Percentiles rank a stretch among this genome's conserved stretches.
phyloP scores from a whole-genome alignment of 2,113 vertebrate species.

The Callocephalon fimbriatum region DNA sequence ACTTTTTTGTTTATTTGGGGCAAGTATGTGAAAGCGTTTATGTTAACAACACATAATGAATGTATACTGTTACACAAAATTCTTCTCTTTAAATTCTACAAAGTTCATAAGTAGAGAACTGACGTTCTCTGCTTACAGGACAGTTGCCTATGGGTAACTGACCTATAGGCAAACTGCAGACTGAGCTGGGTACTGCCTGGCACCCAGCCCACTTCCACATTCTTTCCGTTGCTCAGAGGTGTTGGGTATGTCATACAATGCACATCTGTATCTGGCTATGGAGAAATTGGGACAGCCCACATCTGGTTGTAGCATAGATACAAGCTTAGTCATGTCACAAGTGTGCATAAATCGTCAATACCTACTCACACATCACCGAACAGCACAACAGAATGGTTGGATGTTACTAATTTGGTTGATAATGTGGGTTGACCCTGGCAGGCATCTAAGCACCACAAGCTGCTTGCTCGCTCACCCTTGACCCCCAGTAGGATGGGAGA shows the following conservation, averaged over 20 bases:
- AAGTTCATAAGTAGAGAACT: background rate
- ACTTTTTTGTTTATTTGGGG: background rate
- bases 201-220: background rate
- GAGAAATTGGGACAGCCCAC: background rate
- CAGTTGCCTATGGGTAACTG: background rate
- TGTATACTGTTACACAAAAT: background rate
- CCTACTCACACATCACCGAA: rapidly evolving
- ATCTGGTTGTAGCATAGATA: background rate
- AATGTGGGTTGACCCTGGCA: background rate
- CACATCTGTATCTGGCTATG: background rate
- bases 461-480: background rate
- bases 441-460: background rate
- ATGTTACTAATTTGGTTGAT: background rate
- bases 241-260: background rate
- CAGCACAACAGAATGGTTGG: background rate
- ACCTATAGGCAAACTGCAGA: background rate
- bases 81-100: background rate
- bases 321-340: background rate
- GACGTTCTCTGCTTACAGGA: background rate
- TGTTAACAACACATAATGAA: background rate
- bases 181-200: background rate
- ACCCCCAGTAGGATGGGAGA: rapidly evolving
- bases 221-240: background rate
- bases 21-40: background rate
- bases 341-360: background rate